phyloP scores from a whole-genome alignment of 2,888 invertebrate genomes.

The Scrobipalpa costella region DNA sequence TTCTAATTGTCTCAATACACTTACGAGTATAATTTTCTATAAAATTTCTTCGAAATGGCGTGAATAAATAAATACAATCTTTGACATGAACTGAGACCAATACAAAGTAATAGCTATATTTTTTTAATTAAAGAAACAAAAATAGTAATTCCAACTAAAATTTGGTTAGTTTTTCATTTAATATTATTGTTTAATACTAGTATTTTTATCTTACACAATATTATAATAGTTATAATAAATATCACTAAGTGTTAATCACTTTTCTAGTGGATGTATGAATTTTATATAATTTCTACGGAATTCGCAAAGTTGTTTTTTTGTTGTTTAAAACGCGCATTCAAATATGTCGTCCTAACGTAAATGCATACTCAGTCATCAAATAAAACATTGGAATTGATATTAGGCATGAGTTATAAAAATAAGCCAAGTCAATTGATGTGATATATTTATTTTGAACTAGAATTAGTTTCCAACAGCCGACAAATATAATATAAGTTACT shows the following conservation, averaged over 20 bases:
- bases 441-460: no score
- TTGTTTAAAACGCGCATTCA: not conserved
- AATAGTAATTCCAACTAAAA: slow-evolving; percentile 57
- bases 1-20: slow-evolving; percentile 21
- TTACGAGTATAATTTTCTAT: slow-evolving; percentile 34
- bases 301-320: slow-evolving; percentile 28
- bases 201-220: slow-evolving; percentile 56
- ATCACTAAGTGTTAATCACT: slow-evolving; percentile 66
- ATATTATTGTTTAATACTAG: slow-evolving; percentile 54
- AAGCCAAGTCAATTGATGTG: not conserved
- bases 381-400: slow-evolving; percentile 32
- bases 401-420: slow-evolving; percentile 11
- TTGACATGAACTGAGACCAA: slow-evolving; percentile 78
- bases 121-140: slow-evolving; percentile 28
- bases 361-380: slow-evolving; percentile 53
- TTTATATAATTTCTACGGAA: slow-evolving; percentile 29
- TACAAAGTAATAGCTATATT: slow-evolving; percentile 53
- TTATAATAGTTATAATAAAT: slow-evolving; percentile 55
- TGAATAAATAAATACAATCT: slow-evolving; percentile 62
- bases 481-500: no score
- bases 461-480: no score
- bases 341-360: slow-evolving; percentile 37
- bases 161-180: slow-evolving; percentile 65
- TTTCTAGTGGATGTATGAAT: slow-evolving; percentile 36
- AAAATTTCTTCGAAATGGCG: slow-evolving; percentile 43